phyloP scores from a whole-genome alignment of 2,888 invertebrate species.

The Limnephilus auricula region DNA sequence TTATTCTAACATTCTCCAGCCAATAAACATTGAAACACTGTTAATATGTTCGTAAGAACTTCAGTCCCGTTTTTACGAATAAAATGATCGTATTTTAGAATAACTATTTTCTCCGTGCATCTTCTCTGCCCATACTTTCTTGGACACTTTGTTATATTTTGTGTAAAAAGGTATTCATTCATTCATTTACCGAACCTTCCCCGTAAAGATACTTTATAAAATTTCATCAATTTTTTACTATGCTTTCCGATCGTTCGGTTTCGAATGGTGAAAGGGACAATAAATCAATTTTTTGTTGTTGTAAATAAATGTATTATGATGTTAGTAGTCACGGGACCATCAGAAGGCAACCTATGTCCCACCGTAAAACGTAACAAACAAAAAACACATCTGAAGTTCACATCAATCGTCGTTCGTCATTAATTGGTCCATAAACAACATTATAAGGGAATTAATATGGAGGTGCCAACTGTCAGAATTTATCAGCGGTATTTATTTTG shows the following conservation, averaged over 20 bases:
- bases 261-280: not conserved
- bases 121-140: no score
- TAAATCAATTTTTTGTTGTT: not conserved
- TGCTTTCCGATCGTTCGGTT: not conserved
- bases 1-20: no score
- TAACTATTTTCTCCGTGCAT: no score
- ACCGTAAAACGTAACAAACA: not conserved
- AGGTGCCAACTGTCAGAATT: slow-evolving; percentile 28
- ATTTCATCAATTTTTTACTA: not conserved
- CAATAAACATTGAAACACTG: no score
- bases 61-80: no score
- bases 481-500: not conserved
- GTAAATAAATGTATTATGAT: not conserved
- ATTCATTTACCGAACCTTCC: no score
- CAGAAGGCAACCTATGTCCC: not conserved
- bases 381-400: slow-evolving; percentile 21
- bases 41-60: no score
- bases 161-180: no score
- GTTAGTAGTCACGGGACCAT: not conserved
- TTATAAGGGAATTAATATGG: slow-evolving; percentile 36
- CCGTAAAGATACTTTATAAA: not conserved
- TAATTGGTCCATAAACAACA: slow-evolving; percentile 36
- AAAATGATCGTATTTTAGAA: no score
- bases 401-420: not conserved
- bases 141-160: no score